Conservation (phyloP, 2,888 invertebrate species). For the Anarsia innoxiella region DNA sequence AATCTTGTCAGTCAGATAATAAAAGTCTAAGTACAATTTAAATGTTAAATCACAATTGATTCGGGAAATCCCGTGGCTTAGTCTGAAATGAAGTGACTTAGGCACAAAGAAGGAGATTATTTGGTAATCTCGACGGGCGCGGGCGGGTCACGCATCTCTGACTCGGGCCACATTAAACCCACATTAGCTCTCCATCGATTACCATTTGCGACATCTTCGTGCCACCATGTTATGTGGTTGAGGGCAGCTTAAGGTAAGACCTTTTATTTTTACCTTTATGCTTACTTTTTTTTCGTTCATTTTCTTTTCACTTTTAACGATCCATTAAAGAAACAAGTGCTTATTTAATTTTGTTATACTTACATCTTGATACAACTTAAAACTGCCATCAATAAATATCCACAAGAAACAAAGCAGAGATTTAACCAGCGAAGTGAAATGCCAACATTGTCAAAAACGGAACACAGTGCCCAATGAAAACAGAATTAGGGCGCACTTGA, state of each 20-base stretch:
- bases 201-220: constrained; percentile 42
- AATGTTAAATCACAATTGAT: constrained; percentile 42
- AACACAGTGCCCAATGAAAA: constrained; percentile 43
- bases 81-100: constrained; percentile 43
- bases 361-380: too few species aligned
- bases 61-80: constrained; percentile 40
- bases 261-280: too few species aligned
- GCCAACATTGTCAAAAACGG: too few species aligned
- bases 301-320: too few species aligned
- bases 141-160: constrained; percentile 55
- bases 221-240: not conserved
- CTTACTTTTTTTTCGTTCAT: too few species aligned
- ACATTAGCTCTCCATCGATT: constrained; percentile 63
- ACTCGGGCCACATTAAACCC: constrained; percentile 54
- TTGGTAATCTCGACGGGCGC: constrained; percentile 51
- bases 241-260: not conserved
- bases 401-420: too few species aligned
- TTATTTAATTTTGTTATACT: too few species aligned
- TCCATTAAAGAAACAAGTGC: too few species aligned
- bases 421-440: too few species aligned
- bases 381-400: too few species aligned
- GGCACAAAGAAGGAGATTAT: constrained; percentile 63
- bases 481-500: constrained; percentile 63
- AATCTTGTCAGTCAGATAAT: too few species aligned
- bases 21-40: constrained; percentile 16